These are phyloP conservation scores for Punctoribates punctum DNA, from an alignment of 2,888 invertebrate genomes.

Conservation along the genomic window DNA sequence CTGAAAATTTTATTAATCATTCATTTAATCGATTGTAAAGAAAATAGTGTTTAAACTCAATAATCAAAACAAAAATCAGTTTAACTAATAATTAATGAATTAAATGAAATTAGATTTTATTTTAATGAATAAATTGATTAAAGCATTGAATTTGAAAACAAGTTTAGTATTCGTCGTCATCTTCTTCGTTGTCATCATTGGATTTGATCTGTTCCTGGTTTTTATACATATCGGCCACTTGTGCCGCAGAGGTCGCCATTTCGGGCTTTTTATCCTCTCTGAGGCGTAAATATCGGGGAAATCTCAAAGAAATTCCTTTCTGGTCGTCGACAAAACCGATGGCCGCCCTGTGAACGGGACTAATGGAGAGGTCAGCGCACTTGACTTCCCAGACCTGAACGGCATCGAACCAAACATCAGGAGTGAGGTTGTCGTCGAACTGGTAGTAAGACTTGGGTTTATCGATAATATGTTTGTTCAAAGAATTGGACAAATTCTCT, in stretches of 20 bases:
- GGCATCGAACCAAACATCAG: conserved; percentile 86
- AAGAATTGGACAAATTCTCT: conserved; percentile 67
- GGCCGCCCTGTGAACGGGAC: conserved; percentile 87
- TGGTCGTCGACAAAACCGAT: conserved; percentile 74
- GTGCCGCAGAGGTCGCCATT: conserved; percentile 82
- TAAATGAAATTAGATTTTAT: neutral
- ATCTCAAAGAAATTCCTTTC: conserved; percentile 89
- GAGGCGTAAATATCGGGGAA: conserved; percentile 85
- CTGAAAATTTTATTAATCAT: neutral
- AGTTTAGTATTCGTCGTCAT: neutral
- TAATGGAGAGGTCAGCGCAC: conserved; percentile 93
- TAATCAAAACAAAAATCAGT: neutral
- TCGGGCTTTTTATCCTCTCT: conserved; percentile 89
- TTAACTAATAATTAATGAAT: neutral
- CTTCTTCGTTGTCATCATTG: conserved; percentile 47
- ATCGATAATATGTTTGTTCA: conserved; percentile 71
- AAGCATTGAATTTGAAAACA: neutral
- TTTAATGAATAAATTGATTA: neutral
- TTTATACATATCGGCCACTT: conserved; percentile 82
- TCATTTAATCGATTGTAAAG: neutral
- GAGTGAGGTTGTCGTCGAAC: conserved; percentile 66
- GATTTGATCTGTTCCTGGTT: conserved; percentile 79
- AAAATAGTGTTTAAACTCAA: neutral
- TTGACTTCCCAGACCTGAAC: conserved; percentile 92
- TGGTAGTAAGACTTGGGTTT: conserved; percentile 74